Percentiles rank a stretch among this genome's conserved stretches.
Evolutionary conservation across 1,140 invertebrate species (phyloP).

Genomic region (Caerostris darwini): DNA sequence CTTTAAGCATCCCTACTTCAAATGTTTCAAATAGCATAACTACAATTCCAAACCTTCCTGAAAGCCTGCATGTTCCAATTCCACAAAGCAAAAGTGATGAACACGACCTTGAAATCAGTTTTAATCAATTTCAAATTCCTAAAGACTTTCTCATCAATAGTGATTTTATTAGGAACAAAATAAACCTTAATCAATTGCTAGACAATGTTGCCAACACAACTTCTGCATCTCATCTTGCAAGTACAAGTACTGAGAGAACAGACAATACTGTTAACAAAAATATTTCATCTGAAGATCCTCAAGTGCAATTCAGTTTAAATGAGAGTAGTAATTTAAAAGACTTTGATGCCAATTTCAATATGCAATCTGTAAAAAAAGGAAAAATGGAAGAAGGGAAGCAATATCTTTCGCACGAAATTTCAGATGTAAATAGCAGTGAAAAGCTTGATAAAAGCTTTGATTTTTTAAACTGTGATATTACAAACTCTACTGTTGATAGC

Average conservation of each 20-base stretch:
- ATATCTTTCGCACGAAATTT: not conserved
- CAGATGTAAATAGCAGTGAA: not conserved
- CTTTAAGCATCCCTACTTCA: conserved; percentile 46
- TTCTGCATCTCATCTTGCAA: not conserved
- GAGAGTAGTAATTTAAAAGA: conserved; percentile 27
- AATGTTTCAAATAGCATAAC: conserved; percentile 19
- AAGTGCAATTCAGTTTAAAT: not conserved
- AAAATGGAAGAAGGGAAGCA: not conserved
- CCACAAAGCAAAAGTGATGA: conserved; percentile 6
- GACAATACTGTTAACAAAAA: not conserved
- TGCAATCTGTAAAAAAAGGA: not conserved
- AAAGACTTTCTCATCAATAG: conserved; percentile 56
- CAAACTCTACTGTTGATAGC: not conserved
- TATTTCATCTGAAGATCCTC: not conserved
- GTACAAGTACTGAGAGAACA: not conserved
- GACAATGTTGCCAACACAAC: conserved; percentile 49
- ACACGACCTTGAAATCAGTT: not conserved
- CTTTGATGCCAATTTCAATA: not conserved
- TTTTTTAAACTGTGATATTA: conserved; percentile 49
- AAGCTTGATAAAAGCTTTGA: conserved; percentile 13
- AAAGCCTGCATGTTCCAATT: not conserved
- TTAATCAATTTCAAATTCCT: conserved; percentile 22
- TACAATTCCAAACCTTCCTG: not conserved
- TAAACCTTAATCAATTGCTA: conserved; percentile 49
- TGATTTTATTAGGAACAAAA: conserved; percentile 64